Base-by-base conservation (phyloP, 2,797 vertebrate species). In the Cygnus olor region DNA sequence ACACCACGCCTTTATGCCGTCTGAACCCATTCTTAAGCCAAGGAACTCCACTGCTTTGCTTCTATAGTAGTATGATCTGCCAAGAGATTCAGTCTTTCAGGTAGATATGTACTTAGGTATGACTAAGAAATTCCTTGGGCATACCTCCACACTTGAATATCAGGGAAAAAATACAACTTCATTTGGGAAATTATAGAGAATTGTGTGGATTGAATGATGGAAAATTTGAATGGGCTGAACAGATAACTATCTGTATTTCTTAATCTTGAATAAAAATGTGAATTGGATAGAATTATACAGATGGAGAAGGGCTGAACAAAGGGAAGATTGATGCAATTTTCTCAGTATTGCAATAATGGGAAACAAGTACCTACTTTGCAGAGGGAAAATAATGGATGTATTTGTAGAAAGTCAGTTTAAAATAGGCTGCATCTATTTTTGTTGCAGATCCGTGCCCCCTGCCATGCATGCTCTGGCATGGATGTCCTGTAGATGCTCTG, bases 321-420 rank as follows among this genome's bases (percentile, higher is more conserved):
- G 34, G 47, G 16, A 74, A 91, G n/a, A 68, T 28, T 19, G 11
- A 30, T 40, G 45, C 17, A 85, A 32, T 85, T 94, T 60, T 93
- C 49, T 77, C 36, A 14, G 2, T 65, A 38, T 40, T 70, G 30
- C 42, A 70, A 85, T 92, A 95, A 88, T 88, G 34, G 64, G 86
- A 66, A 95, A 87, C 49, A 93, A 63, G 38, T 93, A 80, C n/a
- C 22, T 88, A 38, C 24, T 89, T 95, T 76, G 70, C 17, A 68
- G 51, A 71, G 14, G 58, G 56, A 70, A 70, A 94, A 88, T 51
- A 74, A 91, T 66, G 53, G 18, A 40, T 17, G 1, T 87, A 77
- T 93, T 93, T 89, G 56, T 53, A 61, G 79, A 85, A 87, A 4
- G 22, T 70, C 40, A 21, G 6, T 73, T 60, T 82, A 70, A 85